Base-by-base conservation (phyloP, 2,797 vertebrate genomes). In the Gouania willdenowi region DNA sequence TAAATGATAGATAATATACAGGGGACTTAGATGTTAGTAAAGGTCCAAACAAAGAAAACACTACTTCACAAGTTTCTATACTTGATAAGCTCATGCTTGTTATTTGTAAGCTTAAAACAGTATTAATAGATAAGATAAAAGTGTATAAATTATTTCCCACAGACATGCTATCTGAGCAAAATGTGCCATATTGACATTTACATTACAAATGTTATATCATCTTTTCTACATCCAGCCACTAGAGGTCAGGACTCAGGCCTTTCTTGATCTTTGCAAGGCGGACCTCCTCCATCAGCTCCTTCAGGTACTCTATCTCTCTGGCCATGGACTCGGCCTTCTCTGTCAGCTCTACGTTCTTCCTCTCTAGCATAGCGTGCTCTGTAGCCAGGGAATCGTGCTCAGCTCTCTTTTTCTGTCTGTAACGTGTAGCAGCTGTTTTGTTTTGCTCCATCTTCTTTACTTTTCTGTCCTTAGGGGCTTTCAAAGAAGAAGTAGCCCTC, bases 361-460 rank as follows among this genome's bases (percentile, higher is more conserved):
- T 86, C 62, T 97, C 92, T 18, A 97, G 74, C 28, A 72, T 54
- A 0, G 73, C 29, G 4, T 90, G 80, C 56, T 95, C 94, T 0
- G 63, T 54, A 0, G 57, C 19, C 5, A 97, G 80, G 0, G 77
- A 26, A 0, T 94, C 93, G 61, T 95, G 92, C 31, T 98, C 93
- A 0, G 58, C 85, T 41, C 89, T 87, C 73, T 96, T 98, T 56
- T 96, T 98, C 84, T 97, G 94, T 37, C 95, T 71, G 66, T 98
- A 98, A 0, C 94, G 87, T 0, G 93, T 95, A 26, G 95, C 95
- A 7, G 95, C 95, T 0, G 95, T 98, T 79, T 98, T 98, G 51
- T 98, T 98, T 75, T 98, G 95, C 71, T 93, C 93, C 95, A 96
- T 98, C 76, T 98, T 98, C 56, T 98, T 98, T 1, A 88, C 19